Evolutionary conservation across 2,113 vertebrate species (phyloP).

Genomic region (Colaptes auratus): DNA sequence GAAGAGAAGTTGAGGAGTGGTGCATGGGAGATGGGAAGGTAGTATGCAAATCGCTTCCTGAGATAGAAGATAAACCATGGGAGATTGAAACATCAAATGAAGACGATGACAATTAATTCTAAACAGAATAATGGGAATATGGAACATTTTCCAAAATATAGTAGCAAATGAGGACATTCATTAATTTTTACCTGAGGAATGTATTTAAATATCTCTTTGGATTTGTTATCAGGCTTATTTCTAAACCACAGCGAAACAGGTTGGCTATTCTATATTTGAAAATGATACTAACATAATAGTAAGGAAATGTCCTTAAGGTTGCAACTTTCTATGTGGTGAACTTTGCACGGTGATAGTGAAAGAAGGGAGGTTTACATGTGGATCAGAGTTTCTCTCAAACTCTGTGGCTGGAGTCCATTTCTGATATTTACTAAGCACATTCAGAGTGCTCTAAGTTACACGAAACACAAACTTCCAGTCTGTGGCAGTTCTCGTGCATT

Average conservation of each 20-base stretch:
- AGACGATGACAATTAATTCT: not conserved
- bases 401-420: not conserved
- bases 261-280: not conserved
- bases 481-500: not conserved
- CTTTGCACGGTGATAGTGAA: not conserved
- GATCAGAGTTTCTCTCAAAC: not conserved
- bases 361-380: not conserved
- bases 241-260: not conserved
- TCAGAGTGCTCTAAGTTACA: not conserved
- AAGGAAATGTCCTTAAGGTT: not conserved
- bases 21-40: not conserved
- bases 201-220: not conserved
- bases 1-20: not conserved
- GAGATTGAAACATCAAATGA: not conserved
- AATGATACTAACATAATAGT: not conserved
- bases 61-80: not conserved
- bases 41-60: not conserved
- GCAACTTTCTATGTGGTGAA: not conserved
- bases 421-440: not conserved
- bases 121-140: not conserved
- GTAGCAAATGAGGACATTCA: not conserved
- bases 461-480: not conserved
- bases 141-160: not conserved
- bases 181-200: not conserved
- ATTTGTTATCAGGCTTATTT: not conserved